Evolutionary conservation across 2,113 vertebrate genomes (phyloP).

Genomic region (Amazona guildingii): DNA sequence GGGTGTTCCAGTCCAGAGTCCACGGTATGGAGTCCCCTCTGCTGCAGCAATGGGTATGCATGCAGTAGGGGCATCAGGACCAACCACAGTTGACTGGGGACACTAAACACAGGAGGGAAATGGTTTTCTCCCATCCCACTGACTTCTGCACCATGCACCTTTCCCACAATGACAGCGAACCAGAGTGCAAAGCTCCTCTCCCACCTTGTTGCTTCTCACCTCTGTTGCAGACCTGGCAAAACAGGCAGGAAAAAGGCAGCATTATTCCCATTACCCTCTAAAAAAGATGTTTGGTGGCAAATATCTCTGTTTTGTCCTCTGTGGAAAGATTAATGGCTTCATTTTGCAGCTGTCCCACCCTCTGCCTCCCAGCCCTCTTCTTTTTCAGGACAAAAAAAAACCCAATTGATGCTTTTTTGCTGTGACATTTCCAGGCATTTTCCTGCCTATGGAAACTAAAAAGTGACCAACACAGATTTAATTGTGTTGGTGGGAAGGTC

Average conservation of each 20-base stretch:
- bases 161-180: not conserved
- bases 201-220: rapidly evolving
- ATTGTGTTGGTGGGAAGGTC: not conserved
- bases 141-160: not conserved
- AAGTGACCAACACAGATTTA: not conserved
- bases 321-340: not conserved
- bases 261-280: not conserved
- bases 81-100: rapidly evolving
- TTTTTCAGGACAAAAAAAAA: rapidly evolving
- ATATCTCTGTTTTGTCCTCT: not conserved
- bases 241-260: rapidly evolving
- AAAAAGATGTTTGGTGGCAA: not conserved
- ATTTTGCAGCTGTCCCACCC: not conserved
- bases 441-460: not conserved
- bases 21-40: rapidly evolving
- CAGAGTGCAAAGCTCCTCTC: not conserved
- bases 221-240: not conserved
- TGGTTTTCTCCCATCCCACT: not conserved
- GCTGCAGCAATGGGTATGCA: not conserved
- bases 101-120: not conserved
- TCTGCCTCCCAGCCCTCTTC: not conserved
- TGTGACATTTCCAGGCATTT: not conserved
- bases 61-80: not conserved
- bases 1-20: not conserved
- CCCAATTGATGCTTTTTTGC: rapidly evolving